Percentiles rank a stretch among this genome's conserved stretches.
These are phyloP conservation scores for Drosophila novamexicana DNA, from an alignment of 1,140 invertebrate species.

Conservation along the genomic window DNA sequence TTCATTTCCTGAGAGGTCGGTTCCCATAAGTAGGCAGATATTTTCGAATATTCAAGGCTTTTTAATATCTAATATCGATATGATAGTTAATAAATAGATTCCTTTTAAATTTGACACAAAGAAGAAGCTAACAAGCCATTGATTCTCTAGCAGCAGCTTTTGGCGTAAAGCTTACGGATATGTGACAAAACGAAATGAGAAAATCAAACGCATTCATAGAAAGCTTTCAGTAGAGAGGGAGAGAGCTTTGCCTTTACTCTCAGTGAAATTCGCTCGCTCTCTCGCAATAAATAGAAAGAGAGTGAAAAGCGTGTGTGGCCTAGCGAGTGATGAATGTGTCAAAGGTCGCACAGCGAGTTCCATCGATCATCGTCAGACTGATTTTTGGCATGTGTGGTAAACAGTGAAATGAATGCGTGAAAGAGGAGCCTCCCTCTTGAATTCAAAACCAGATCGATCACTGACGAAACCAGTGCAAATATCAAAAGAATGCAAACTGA, in stretches of 20 bases:
- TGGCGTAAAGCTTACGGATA: background rate
- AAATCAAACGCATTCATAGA: too few relatives aligned
- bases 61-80: too few relatives aligned
- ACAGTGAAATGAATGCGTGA: constrained; percentile 9
- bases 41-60: too few relatives aligned
- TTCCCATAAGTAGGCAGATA: background rate
- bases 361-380: constrained; percentile 55
- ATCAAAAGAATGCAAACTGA: constrained; percentile 15
- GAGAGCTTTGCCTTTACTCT: too few relatives aligned
- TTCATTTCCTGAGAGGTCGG: too few relatives aligned
- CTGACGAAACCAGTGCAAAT: constrained; percentile 28
- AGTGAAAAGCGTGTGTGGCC: constrained; percentile 32
- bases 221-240: too few relatives aligned
- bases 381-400: constrained; percentile 53
- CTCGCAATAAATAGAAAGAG: background rate
- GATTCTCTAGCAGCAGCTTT: too few relatives aligned
- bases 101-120: too few relatives aligned
- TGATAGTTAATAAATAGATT: too few relatives aligned
- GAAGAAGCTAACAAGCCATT: too few relatives aligned
- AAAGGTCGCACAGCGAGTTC: constrained; percentile 10
- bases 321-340: constrained; percentile 3
- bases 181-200: background rate
- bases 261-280: background rate
- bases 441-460: constrained; percentile 45
- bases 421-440: background rate